Evolutionary conservation across 2,797 vertebrate genomes (phyloP).

Genomic region (Lepus oiostolus): DNA sequence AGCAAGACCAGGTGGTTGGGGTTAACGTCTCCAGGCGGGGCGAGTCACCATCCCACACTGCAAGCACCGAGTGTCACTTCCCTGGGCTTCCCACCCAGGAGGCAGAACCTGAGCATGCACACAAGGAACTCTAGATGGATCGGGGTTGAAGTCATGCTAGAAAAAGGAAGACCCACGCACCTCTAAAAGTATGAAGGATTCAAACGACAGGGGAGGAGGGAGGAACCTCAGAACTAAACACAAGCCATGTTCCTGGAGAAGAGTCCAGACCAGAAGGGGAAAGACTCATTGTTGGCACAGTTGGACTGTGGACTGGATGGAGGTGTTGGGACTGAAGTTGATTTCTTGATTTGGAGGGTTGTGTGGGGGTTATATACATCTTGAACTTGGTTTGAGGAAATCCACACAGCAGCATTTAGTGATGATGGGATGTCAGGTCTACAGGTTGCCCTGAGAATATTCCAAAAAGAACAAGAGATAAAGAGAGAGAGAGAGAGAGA

Average conservation of each 20-base stretch:
- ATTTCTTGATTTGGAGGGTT: background rate
- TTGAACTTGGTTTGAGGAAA: background rate
- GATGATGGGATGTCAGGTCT: slow-evolving; percentile 12
- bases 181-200: background rate
- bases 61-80: background rate
- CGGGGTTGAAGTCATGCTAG: background rate
- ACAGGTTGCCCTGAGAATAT: slow-evolving; percentile 22
- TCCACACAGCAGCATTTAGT: background rate
- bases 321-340: background rate
- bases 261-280: background rate
- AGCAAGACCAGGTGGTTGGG: background rate
- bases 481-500: background rate
- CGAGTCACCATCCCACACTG: background rate
- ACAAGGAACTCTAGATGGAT: background rate
- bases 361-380: background rate
- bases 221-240: background rate
- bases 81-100: background rate
- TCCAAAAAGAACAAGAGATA: background rate
- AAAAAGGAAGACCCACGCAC: background rate
- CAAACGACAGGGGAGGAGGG: background rate
- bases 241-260: background rate
- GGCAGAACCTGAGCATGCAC: background rate
- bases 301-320: background rate
- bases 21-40: background rate
- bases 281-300: background rate